A percentile compares a stretch with the other conserved stretches of the same genome.
These are phyloP conservation scores for Spodoptera exigua DNA, from an alignment of 2,888 invertebrate genomes.

Conservation along the genomic window DNA sequence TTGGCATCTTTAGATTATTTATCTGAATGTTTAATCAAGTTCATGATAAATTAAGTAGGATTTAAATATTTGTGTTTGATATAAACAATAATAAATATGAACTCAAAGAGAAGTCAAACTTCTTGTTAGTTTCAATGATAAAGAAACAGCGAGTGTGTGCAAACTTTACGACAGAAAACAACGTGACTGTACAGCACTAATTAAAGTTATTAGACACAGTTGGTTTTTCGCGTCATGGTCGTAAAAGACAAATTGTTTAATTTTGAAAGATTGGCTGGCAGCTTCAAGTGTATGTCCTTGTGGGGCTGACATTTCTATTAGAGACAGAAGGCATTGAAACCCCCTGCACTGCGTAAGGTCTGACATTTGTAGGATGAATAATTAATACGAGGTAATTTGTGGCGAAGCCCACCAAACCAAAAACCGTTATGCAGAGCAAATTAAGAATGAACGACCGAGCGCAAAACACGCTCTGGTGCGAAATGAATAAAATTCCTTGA, in stretches of 20 bases:
- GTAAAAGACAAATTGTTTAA: constrained; percentile 39
- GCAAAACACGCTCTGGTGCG: constrained; percentile 35
- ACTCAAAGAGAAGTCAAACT: background rate
- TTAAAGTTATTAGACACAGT: constrained; percentile 47
- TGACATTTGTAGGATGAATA: constrained; percentile 26
- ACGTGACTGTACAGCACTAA: constrained; percentile 26
- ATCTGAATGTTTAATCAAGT: constrained; percentile 20
- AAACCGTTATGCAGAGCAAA: constrained; percentile 56
- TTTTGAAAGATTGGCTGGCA: constrained; percentile 25
- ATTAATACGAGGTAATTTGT: constrained; percentile 42
- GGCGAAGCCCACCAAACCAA: constrained; percentile 42
- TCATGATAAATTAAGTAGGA: constrained; percentile 4
- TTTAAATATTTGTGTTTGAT: too few relatives aligned
- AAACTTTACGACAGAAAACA: constrained; percentile 21
- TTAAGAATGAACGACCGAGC: constrained; percentile 45
- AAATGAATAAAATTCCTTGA: constrained; percentile 30
- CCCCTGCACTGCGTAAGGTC: constrained; percentile 2
- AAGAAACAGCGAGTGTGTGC: constrained; percentile 30
- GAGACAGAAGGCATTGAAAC: constrained; percentile 5
- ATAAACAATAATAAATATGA: too few relatives aligned
- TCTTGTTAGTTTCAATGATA: constrained; percentile 6
- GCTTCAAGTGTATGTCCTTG: constrained; percentile 8
- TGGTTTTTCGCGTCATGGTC: constrained; percentile 41
- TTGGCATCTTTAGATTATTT: constrained; percentile 18
- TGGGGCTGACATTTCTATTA: constrained; percentile 23